Conservation (phyloP, 1,140 invertebrate genomes). For the Globodera ellingtonae region DNA sequence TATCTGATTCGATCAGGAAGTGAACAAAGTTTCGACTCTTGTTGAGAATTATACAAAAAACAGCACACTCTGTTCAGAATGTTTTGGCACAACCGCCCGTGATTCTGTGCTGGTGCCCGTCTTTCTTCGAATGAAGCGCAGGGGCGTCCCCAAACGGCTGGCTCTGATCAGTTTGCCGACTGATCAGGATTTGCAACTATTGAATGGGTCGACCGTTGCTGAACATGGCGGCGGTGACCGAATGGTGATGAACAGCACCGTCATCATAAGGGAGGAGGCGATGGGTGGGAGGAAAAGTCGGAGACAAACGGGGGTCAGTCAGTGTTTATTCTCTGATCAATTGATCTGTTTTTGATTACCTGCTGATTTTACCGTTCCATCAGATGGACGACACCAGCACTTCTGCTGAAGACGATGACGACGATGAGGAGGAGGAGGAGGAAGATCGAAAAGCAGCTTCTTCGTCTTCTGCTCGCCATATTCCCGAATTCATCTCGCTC, state of each 20-base stretch:
- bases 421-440: background rate
- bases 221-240: background rate
- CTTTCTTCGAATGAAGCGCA: slow-evolving; percentile 19
- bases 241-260: background rate
- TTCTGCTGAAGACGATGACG: background rate
- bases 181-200: slow-evolving; percentile 25
- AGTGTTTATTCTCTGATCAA: background rate
- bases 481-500: background rate
- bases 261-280: background rate
- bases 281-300: background rate
- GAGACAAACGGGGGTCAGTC: too few species aligned
- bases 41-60: too few species aligned
- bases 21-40: too few species aligned
- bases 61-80: background rate
- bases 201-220: background rate
- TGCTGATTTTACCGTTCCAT: background rate
- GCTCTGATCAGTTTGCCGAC: slow-evolving; percentile 39
- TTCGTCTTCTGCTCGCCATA: background rate
- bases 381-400: background rate
- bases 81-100: background rate
- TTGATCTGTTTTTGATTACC: background rate
- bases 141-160: slow-evolving; percentile 31
- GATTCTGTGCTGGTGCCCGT: slow-evolving; percentile 24
- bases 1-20: too few species aligned
- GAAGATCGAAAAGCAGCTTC: background rate